Base-by-base conservation (phyloP, 2,113 vertebrate species). In the Podiceps cristatus region DNA sequence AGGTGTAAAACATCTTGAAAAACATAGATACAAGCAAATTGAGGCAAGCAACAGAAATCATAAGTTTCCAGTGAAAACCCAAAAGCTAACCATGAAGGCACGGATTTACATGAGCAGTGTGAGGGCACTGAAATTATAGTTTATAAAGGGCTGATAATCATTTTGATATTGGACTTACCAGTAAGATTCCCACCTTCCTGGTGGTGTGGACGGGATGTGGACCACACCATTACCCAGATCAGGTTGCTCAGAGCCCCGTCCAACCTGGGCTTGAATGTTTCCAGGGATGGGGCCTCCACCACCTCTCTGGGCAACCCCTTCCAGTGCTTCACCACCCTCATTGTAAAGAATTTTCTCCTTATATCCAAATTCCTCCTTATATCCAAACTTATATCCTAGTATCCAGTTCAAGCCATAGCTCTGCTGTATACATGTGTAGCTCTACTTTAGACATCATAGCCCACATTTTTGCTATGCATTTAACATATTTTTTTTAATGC, bases 71-170 rank as follows among this genome's bases (percentile, higher is more conserved):
- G 8, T 35, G 40, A 56, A 84, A 77, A 89, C 1, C 0, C 11
- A 56, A 56, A 89, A 56, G 3, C 13, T 71, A 59, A 1, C 20
- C 11, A 7, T 33, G 23, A 17, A 58, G n/a, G 13, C 13, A 58
- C 22, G 44, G 40, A 10, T 0, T 73, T 76, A 18, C 0, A 2
- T 9, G 1, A 44, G 13, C 40, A 62, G 18, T 27, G 16, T 76
- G 47, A 73, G 20, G n/a, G 71, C n/a, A 47, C 1, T 33, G 52
- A 60, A 71, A 67, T 37, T 12, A 13, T 25, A 55, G 33, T 47
- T 94, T 71, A 7, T n/a, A 78, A 82, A 71, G 37, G 14, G 60
- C 13, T 58, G 18, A 37, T 28, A 74, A 45, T 71, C 0, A 19
- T 24, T 88, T 59, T 53, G 7, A 18, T 86, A n/a, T 33, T 17